Evolutionary conservation across 2,888 invertebrate species (phyloP).

Genomic region (Petrolisthes manimaculis): DNA sequence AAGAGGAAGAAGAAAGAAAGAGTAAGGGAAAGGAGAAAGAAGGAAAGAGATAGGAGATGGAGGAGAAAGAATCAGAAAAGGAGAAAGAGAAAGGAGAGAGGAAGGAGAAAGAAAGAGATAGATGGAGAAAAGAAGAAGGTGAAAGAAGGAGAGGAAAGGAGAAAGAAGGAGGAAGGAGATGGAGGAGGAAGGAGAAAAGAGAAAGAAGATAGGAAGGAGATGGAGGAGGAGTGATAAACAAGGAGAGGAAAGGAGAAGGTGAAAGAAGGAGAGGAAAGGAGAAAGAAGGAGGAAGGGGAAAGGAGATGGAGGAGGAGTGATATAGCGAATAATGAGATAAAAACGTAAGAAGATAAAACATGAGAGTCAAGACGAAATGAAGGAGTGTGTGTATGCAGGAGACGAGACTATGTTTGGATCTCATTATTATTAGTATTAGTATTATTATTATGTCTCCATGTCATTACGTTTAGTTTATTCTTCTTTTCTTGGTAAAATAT

Average conservation of each 20-base stretch:
- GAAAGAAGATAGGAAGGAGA: background rate
- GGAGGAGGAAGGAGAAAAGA: background rate
- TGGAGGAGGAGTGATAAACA: background rate
- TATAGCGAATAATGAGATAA: no score
- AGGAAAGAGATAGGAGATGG: background rate
- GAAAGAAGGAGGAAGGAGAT: background rate
- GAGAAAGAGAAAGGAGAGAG: background rate
- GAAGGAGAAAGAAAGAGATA: background rate
- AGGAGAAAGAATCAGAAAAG: background rate
- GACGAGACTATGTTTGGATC: background rate
- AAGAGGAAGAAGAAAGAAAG: background rate
- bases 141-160: background rate
- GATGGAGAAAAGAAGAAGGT: background rate
- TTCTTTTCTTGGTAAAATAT: background rate
- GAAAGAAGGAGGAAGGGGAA: background rate
- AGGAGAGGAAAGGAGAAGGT: background rate
- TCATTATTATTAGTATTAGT: background rate
- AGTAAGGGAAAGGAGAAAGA: background rate
- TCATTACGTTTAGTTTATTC: background rate
- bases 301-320: background rate
- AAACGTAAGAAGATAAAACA: background rate
- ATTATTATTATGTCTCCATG: background rate
- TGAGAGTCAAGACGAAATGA: no score
- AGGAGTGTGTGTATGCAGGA: background rate
- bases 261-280: background rate